These are phyloP conservation scores for Choristoneura fumiferana DNA, from an alignment of 1,140 invertebrate species.

Conservation along the genomic window DNA sequence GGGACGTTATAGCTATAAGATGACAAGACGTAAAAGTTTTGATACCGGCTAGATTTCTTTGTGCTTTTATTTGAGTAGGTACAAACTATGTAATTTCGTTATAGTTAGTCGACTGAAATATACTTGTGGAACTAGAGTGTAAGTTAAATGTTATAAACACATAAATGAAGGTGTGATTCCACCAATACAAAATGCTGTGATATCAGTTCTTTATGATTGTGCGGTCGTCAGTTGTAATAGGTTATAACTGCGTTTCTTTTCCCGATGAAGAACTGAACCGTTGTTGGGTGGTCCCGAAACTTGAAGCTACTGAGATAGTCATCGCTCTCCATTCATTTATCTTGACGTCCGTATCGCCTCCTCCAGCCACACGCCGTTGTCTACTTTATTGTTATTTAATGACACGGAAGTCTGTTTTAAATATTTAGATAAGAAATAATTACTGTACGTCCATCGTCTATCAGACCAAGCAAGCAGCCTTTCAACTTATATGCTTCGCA, in stretches of 20 bases:
- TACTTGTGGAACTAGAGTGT: slow-evolving; percentile 33
- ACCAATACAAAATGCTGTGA: slow-evolving; percentile 73
- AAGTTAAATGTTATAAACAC: slow-evolving; percentile 33
- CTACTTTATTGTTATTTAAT: slow-evolving; percentile 13
- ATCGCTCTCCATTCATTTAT: slow-evolving; percentile 9
- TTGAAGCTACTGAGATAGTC: slow-evolving; percentile 14
- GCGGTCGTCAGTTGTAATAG: slow-evolving; percentile 9
- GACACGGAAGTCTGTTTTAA: slow-evolving; percentile 5
- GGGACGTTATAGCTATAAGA: too few species aligned
- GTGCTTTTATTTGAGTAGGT: too few species aligned
- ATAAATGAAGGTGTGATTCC: slow-evolving; percentile 45
- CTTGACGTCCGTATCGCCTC: neutral
- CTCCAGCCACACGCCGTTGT: slow-evolving; percentile 4
- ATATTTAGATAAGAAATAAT: neutral
- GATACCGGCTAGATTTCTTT: too few species aligned
- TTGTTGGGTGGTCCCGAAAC: neutral
- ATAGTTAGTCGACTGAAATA: neutral
- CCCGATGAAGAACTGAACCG: too few species aligned
- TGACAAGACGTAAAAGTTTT: too few species aligned
- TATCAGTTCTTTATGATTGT: slow-evolving; percentile 67
- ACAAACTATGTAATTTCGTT: too few species aligned
- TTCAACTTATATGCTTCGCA: too few species aligned
- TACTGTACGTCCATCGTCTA: neutral
- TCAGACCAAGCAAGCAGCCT: neutral
- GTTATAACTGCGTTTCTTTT: neutral